phyloP scores from a whole-genome alignment of 2,113 vertebrate species.

The Triplophysa dalaica region DNA sequence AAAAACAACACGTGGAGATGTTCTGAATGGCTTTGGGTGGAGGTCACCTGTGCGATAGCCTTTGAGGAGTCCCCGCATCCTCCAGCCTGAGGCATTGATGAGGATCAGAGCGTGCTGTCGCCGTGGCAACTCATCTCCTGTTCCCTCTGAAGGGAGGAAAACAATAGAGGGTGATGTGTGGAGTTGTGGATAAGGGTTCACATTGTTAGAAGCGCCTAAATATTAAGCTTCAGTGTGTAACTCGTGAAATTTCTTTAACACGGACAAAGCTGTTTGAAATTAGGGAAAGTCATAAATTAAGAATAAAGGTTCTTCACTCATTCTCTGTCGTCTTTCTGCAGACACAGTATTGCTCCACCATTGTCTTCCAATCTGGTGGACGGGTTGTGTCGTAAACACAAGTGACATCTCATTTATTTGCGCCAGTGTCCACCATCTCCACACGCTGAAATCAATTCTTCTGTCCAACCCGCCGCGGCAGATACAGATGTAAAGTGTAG shows the following conservation, averaged over 20 bases:
- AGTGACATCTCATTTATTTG: constrained; percentile 52
- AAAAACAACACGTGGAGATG: background rate
- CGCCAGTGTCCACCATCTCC: constrained; percentile 57
- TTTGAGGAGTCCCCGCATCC: background rate
- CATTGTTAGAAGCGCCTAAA: background rate
- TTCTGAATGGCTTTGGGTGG: background rate
- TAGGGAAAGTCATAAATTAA: background rate
- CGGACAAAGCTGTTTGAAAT: background rate
- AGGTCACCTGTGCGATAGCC: background rate
- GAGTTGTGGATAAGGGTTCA: background rate
- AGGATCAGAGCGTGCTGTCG: background rate
- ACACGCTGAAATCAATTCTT: constrained; percentile 38
- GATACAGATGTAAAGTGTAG: no score
- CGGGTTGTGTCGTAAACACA: constrained; percentile 3
- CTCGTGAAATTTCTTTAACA: no score
- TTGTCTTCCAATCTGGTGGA: background rate
- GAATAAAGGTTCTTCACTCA: background rate
- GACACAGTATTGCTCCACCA: background rate
- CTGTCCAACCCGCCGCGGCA: background rate
- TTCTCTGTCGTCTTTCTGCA: background rate
- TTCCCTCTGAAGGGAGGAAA: background rate
- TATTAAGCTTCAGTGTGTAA: background rate
- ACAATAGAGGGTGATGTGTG: background rate
- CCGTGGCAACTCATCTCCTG: constrained; percentile 11
- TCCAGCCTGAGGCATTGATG: background rate